Conservation (phyloP, 2,797 vertebrate species). For the Echeneis naucrates region DNA sequence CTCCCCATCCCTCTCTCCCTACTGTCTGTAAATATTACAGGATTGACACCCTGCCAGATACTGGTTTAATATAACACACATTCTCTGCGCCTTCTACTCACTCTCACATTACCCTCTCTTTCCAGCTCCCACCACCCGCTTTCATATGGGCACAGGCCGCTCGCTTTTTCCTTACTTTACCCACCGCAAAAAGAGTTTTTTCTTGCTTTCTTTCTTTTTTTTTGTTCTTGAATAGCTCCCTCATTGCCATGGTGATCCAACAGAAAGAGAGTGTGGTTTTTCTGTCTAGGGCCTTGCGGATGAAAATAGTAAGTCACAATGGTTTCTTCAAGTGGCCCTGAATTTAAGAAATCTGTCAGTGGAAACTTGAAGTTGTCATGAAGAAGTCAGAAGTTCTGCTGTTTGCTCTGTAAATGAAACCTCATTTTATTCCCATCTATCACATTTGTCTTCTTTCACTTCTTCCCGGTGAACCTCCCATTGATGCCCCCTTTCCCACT, state of each 20-base stretch:
- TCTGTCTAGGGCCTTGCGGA: conserved; percentile 72
- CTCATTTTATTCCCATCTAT: not conserved
- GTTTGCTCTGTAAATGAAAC: conserved; percentile 6
- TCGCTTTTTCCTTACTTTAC: conserved; percentile 77
- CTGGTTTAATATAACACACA: conserved; percentile 82
- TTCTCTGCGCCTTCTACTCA: conserved; percentile 73
- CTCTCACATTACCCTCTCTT: conserved; percentile 80
- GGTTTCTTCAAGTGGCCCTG: conserved; percentile 68
- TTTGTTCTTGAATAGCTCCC: conserved; percentile 80
- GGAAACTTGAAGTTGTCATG: conserved; percentile 30
- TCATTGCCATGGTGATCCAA: conserved; percentile 83
- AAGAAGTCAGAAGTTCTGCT: conserved; percentile 24
- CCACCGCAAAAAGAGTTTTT: conserved; percentile 76
- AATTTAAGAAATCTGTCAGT: conserved; percentile 49
- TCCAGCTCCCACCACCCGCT: conserved; percentile 75
- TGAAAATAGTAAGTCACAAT: conserved; percentile 77
- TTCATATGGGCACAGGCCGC: conserved; percentile 71
- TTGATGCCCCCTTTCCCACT: conserved; percentile 66
- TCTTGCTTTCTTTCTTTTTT: conserved; percentile 55
- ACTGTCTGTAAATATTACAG: conserved; percentile 68
- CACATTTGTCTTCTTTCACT: conserved; percentile 11
- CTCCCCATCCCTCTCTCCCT: conserved; percentile 44
- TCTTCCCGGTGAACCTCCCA: conserved; percentile 51
- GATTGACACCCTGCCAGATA: conserved; percentile 75
- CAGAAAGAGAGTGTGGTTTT: conserved; percentile 72